Base-by-base conservation (phyloP, 2,113 vertebrate species). In the Cynopterus brachyotis region DNA sequence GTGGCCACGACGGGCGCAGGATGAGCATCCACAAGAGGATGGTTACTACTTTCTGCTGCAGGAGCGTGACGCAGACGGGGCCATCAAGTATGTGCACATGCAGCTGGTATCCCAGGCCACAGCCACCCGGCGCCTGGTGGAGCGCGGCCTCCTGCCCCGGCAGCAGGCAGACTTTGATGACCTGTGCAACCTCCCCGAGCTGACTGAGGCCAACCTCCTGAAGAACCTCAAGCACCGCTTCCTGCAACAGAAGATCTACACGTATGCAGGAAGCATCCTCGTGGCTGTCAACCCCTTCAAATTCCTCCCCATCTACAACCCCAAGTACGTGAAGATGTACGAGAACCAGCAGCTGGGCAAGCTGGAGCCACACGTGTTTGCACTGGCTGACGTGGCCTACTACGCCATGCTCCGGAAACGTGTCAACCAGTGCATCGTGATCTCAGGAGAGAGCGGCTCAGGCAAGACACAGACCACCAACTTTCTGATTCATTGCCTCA, bases 401-500 rank as follows among this genome's bases (percentile, higher is more conserved):
- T 98, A 98, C 1, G 96, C 99, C 32, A 99, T 99, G 99, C 98
- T 99, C 73, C 99, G 96, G 93, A 98, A 99, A 88, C 99, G 96
- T 0, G 88, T 98, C 3, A 99, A 99, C 98, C 99, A 99, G 98
- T 99, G 99, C 94, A 99, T 99, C 0, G 99, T 99, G 76, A 99
- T 99, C 96, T 99, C 99, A 0, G 99, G 99, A 0, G 99, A 99
- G 98, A 99, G 99, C 1, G 99, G 99, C 40, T 99, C 99, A 0
- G 99, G 99, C 47, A 99, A 99, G 96, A 99, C 99, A 0, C 99
- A 99, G 92, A 99, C 99, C 98, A 99, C 99, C 98, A 99, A 99
- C 97, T 99, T 99, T 96, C 98, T 99, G 87, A 99, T 99, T 98
- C 99, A 99, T 98, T 99, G 99, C 97, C 98, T 99, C 96, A 99